Evolutionary conservation across 1,140 invertebrate species (phyloP).

Genomic region (Eulimnadia texana): DNA sequence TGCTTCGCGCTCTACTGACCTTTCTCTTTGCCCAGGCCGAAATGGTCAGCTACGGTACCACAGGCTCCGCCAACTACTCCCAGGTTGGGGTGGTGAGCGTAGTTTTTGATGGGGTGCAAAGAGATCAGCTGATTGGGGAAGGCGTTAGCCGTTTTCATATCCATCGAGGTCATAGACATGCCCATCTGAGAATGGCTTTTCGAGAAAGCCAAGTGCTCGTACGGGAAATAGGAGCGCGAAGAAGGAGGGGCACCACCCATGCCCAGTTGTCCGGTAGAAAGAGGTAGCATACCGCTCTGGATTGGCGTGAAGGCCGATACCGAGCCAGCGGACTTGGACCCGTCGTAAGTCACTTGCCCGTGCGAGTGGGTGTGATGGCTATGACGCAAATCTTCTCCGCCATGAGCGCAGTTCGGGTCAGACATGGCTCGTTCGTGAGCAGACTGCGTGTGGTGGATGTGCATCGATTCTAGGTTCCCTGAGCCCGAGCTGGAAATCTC

Average conservation of each 20-base stretch:
- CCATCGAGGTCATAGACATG: constrained; percentile 25
- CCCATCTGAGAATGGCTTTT: constrained; percentile 24
- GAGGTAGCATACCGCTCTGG: constrained; percentile 40
- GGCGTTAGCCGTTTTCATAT: constrained; percentile 35
- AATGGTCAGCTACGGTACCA: background rate
- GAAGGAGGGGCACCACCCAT: constrained; percentile 37
- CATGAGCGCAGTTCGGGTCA: constrained; percentile 6
- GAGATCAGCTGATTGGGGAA: constrained; percentile 84
- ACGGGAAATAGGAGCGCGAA: constrained; percentile 65
- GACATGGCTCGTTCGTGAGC: constrained; percentile 29
- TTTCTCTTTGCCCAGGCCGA: background rate
- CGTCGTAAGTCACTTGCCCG: constrained; percentile 29
- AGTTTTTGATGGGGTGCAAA: constrained; percentile 90
- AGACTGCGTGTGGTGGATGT: background rate
- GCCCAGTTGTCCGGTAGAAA: constrained; percentile 24
- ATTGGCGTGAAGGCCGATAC: constrained; percentile 83
- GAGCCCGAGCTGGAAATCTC: constrained; percentile 25
- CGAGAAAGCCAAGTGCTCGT: constrained; percentile 65
- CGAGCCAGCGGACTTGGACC: constrained; percentile 28
- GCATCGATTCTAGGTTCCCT: background rate
- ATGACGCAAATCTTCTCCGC: background rate
- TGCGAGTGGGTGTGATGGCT: constrained; percentile 14
- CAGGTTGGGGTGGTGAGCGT: constrained; percentile 65
- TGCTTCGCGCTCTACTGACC: background rate
- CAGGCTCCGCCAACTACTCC: background rate